Percentiles rank a stretch among this genome's conserved stretches.
These are phyloP conservation scores for Scelioninae gen. 1 DNA, from an alignment of 2,888 invertebrate species.

Conservation along the genomic window DNA sequence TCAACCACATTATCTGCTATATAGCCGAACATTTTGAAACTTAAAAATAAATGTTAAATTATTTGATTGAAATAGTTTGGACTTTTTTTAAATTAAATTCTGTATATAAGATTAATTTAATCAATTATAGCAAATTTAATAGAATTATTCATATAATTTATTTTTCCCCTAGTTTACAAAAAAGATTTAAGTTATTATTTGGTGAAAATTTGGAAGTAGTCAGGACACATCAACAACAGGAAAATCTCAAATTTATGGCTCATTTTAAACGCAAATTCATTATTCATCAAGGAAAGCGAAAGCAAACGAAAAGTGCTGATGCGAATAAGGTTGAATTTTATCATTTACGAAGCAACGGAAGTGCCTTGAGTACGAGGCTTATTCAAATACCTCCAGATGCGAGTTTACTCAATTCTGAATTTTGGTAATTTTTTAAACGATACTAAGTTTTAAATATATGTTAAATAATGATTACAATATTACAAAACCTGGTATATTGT, in stretches of 20 bases:
- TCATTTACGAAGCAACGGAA: slow-evolving; percentile 98
- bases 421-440: slow-evolving; percentile 88
- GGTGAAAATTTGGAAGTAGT: slow-evolving; percentile 97
- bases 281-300: slow-evolving; percentile 94
- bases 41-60: too few relatives aligned
- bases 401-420: slow-evolving; percentile 94
- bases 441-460: too few relatives aligned
- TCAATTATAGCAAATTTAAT: too few relatives aligned
- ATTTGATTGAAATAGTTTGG: too few relatives aligned
- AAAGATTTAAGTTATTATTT: slow-evolving; percentile 95
- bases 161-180: slow-evolving; percentile 93
- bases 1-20: too few relatives aligned
- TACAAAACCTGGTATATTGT: too few relatives aligned
- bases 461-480: too few relatives aligned
- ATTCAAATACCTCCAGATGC: slow-evolving; percentile 96
- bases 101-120: too few relatives aligned
- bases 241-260: slow-evolving; percentile 98
- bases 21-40: too few relatives aligned
- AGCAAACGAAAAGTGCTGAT: slow-evolving; percentile 83
- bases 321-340: slow-evolving; percentile 91
- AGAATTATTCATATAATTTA: too few relatives aligned
- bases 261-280: slow-evolving; percentile 98
- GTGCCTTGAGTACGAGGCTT: slow-evolving; percentile 95
- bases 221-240: slow-evolving; percentile 98
- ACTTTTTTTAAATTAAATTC: too few relatives aligned